Evolutionary conservation across 2,113 vertebrate species (phyloP).

Genomic region (Chauna torquata): DNA sequence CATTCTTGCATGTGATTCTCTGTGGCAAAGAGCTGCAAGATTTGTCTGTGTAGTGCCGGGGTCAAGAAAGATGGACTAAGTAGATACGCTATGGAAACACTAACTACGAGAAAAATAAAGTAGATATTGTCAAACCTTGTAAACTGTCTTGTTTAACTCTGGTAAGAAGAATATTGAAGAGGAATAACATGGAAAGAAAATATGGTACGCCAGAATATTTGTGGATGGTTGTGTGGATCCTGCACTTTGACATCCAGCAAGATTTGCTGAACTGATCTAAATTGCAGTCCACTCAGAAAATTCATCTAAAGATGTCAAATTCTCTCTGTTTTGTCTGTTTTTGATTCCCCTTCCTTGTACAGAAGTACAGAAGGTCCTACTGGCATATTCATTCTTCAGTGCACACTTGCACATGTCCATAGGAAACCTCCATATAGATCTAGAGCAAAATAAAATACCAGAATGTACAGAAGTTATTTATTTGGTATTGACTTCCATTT

Average conservation of each 20-base stretch:
- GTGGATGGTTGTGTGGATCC: background rate
- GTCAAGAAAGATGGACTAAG: slow-evolving; percentile 21
- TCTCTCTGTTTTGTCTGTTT: background rate
- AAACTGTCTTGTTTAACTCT: slow-evolving; percentile 19
- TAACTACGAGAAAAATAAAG: background rate
- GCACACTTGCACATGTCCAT: background rate
- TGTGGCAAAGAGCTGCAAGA: background rate
- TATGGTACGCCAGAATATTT: background rate
- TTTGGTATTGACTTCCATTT: background rate
- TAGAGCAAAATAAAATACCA: background rate
- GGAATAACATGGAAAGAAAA: slow-evolving; percentile 15
- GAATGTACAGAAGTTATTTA: background rate
- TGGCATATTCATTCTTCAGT: background rate
- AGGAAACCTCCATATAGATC: background rate
- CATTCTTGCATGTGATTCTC: background rate
- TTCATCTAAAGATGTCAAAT: background rate
- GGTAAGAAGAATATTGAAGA: slow-evolving; percentile 27
- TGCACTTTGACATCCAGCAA: background rate
- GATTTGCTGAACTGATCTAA: background rate
- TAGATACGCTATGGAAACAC: background rate
- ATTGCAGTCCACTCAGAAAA: background rate
- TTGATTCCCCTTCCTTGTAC: background rate
- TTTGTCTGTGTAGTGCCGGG: background rate
- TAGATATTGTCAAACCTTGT: background rate
- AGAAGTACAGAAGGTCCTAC: background rate